Evolutionary conservation across 2,797 vertebrate species (phyloP).

Genomic region (Acrocephalus scirpaceus): DNA sequence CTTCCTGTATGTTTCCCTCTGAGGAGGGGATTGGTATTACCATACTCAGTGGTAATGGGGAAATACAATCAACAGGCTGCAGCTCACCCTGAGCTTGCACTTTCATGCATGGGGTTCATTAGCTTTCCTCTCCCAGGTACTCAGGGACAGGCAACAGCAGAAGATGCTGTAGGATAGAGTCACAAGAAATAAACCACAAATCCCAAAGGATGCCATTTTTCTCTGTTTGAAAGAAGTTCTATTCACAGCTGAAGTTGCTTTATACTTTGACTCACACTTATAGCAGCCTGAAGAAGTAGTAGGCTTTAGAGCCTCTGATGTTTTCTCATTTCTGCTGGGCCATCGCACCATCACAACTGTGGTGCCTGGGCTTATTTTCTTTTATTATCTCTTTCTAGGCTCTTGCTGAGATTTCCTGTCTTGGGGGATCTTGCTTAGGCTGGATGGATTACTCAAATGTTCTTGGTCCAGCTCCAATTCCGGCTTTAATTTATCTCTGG

Average conservation of each 20-base stretch:
- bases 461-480: slow-evolving; percentile 23
- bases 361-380: background rate
- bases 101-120: background rate
- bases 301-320: background rate
- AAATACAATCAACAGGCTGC: background rate
- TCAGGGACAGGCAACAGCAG: background rate
- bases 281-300: background rate
- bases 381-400: background rate
- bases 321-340: background rate
- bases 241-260: background rate
- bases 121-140: background rate
- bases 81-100: background rate
- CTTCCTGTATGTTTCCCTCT: background rate
- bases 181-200: background rate
- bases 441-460: slow-evolving; percentile 8
- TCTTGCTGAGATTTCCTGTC: background rate
- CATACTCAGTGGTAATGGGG: background rate
- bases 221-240: background rate
- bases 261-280: background rate
- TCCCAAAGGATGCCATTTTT: background rate
- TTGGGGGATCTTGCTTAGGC: background rate
- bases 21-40: background rate
- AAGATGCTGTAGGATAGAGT: background rate
- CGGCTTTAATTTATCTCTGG: background rate
- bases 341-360: background rate